Percentiles rank a stretch among this genome's conserved stretches.
Conservation (phyloP, 2,797 vertebrate genomes). For the Micromesistius poutassou region DNA sequence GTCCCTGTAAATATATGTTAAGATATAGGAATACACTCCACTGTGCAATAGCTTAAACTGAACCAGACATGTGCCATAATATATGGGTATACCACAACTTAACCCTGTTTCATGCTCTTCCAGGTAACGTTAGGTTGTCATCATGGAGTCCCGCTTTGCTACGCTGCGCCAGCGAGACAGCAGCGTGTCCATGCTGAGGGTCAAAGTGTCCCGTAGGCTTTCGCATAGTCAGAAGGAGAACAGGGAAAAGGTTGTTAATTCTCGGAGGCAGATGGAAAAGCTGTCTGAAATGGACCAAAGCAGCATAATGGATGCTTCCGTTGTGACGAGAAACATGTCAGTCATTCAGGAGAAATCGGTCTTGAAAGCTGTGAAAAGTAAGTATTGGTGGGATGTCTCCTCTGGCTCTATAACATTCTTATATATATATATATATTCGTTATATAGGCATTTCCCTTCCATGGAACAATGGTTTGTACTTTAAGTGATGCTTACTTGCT, state of each 20-base stretch:
- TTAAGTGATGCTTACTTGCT: background rate
- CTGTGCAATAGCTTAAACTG: background rate
- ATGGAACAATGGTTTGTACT: background rate
- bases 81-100: background rate
- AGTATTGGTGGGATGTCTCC: background rate
- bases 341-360: constrained; percentile 34
- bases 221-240: constrained; percentile 88
- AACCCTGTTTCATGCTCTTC: too few species aligned
- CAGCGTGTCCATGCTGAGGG: constrained; percentile 81
- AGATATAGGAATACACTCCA: background rate
- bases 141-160: constrained; percentile 77
- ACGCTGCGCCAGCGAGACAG: constrained; percentile 77
- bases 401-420: background rate
- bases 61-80: background rate
- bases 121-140: constrained; percentile 25
- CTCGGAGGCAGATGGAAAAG: constrained; percentile 78
- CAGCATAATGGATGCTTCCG: constrained; percentile 55
- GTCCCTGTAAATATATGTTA: too few species aligned
- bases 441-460: too few species aligned
- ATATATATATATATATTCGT: too few species aligned
- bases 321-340: constrained; percentile 33
- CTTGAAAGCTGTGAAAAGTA: constrained; percentile 54
- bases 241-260: constrained; percentile 76
- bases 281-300: constrained; percentile 56
- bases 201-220: constrained; percentile 81